Evolutionary conservation across 2,888 invertebrate species (phyloP).

Genomic region (Pardosa pseudoannulata): DNA sequence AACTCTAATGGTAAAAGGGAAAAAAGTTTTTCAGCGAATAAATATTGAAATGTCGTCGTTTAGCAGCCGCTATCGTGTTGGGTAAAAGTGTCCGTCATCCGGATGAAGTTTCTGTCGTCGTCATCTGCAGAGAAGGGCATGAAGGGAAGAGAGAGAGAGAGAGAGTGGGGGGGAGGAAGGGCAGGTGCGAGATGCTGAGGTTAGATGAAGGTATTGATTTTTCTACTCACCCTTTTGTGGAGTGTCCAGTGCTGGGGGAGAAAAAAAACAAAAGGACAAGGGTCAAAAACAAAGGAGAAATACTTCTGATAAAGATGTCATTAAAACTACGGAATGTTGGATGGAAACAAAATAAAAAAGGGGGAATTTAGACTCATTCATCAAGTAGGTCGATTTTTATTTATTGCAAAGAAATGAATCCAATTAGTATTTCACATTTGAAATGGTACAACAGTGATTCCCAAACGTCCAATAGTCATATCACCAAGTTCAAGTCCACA

Average conservation of each 20-base stretch:
- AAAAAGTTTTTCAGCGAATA: no score
- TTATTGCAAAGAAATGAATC: no score
- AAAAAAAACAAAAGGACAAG: constrained; percentile 68
- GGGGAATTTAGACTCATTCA: neutral
- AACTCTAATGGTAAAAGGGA: no score
- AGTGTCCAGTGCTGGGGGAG: constrained; percentile 73
- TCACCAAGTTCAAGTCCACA: no score
- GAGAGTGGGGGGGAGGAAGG: neutral
- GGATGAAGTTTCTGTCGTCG: neutral
- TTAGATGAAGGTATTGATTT: constrained; percentile 65
- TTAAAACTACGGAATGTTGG: constrained; percentile 41
- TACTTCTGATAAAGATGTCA: constrained; percentile 8
- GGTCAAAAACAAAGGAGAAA: constrained; percentile 57
- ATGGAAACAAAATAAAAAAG: neutral
- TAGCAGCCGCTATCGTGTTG: no score
- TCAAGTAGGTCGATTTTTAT: neutral
- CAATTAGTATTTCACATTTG: no score
- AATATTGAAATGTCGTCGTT: no score
- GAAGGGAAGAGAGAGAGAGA: constrained; percentile 23
- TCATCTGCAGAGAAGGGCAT: constrained; percentile 23
- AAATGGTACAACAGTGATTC: no score
- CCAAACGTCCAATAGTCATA: no score
- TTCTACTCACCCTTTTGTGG: constrained; percentile 73
- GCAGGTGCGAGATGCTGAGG: constrained; percentile 52
- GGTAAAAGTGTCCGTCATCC: neutral